Base-by-base conservation (phyloP, 2,888 invertebrate genomes). In the Ormia ochracea region DNA sequence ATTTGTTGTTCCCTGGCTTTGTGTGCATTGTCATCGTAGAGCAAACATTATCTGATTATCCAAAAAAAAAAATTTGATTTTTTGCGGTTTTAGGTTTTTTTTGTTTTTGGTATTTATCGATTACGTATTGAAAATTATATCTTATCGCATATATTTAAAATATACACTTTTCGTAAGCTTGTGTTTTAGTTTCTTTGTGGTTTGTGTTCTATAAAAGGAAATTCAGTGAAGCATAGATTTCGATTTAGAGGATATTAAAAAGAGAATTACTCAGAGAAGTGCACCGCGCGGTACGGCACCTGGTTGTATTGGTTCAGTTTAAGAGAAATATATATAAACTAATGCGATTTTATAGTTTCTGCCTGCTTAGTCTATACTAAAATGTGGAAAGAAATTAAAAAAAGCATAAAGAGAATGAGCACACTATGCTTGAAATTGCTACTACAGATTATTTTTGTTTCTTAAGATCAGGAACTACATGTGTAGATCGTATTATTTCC, bases 1-100 rank as follows among this genome's bases (percentile, higher is more conserved):
- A 12, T 28, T 78, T 73, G 4, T 59, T 78, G 63, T 76, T 17
- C 21, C 33, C 9, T 69, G 52, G 36, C 52, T 43, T 63, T 56
- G 10, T 56, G 2, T 54, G 17, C 4, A 38, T 68, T 63, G 48
- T 72, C 48, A 28, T 61, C 36, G 70, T 56, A 38, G 31, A 50
- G 58, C 12, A 73, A 66, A 68, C 43, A 48, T 80, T 80, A 80
- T 80, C 80, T 76, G 80, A 80, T 80, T 80, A 72, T 68, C 3
- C 23, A 59, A 23, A n/a, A n/a, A n/a, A n/a, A n/a, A 75, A 76
- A 73, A 61, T 75, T 68, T 61, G 72, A 73, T 80, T 80, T n/a
- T 80, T 76, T 80, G 80, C 58, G 76, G 80, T 80, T 77, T 65
- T 68, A 21, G 9, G 14, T 52, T 26, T 9, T 28, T 31, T 68